A percentile compares a stretch with the other conserved stretches of the same genome.
Conservation (phyloP, 2,113 vertebrate genomes). For the Ictidomys tridecemlineatus region DNA sequence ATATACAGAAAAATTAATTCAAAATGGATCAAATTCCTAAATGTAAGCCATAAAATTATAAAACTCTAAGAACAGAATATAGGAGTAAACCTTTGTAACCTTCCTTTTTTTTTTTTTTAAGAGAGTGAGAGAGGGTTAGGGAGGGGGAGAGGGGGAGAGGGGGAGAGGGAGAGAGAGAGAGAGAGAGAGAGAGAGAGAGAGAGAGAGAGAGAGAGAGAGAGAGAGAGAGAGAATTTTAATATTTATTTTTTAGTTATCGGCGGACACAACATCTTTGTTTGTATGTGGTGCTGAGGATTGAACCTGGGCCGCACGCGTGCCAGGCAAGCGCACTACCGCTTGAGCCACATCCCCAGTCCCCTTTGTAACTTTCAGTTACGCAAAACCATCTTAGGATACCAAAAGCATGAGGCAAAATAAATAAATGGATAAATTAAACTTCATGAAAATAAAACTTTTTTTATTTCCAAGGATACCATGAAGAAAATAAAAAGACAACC, state of each 20-base stretch:
- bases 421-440: not conserved
- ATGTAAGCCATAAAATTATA: constrained; percentile 17
- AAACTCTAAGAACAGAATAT: not conserved
- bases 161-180: no score
- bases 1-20: not conserved
- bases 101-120: not conserved
- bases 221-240: no score
- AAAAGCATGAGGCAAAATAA: constrained; percentile 18
- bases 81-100: not conserved
- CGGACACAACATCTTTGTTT: no score
- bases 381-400: not conserved
- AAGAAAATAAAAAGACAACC: not conserved
- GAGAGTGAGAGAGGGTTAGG: no score
- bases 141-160: no score
- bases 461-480: not conserved
- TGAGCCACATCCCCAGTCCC: not conserved
- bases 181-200: no score
- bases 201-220: no score
- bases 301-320: no score
- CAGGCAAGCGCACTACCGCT: no score
- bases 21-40: constrained; percentile 31
- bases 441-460: not conserved
- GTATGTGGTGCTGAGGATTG: no score
- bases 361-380: not conserved
- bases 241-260: no score